Evolutionary conservation across 2,797 vertebrate genomes (phyloP).

Genomic region (Phrynocephalus forsythii): DNA sequence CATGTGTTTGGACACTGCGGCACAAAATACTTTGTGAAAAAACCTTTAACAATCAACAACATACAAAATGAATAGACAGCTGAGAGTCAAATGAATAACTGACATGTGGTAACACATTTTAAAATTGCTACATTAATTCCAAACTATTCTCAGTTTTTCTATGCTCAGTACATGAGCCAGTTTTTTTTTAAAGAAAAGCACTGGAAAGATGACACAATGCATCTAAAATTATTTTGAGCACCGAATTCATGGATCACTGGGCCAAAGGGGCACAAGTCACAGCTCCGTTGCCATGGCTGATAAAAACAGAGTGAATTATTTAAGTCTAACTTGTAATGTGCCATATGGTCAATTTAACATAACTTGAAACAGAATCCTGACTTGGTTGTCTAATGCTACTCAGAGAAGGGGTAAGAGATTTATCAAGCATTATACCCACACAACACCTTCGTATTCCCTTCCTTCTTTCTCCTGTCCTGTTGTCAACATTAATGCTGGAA

Average conservation of each 20-base stretch:
- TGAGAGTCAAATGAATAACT: neutral
- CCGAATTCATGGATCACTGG: neutral
- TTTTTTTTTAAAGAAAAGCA: neutral
- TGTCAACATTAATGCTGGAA: constrained; percentile 32
- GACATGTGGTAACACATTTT: neutral
- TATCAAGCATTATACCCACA: constrained; percentile 1
- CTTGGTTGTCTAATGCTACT: neutral
- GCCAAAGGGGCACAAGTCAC: neutral
- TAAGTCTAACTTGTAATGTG: neutral
- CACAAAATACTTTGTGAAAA: neutral
- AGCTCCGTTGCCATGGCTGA: neutral
- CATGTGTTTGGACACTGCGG: neutral
- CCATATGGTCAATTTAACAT: constrained; percentile 2
- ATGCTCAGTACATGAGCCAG: neutral
- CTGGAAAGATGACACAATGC: constrained; percentile 5
- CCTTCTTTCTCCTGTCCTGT: constrained; percentile 30
- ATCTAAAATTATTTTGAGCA: constrained; percentile 5
- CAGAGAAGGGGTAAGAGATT: constrained; percentile 17
- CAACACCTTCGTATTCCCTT: constrained; percentile 17
- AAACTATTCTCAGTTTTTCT: neutral
- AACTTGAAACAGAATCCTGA: constrained; percentile 40
- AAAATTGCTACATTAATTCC: neutral
- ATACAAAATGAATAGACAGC: neutral
- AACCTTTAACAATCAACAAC: neutral
- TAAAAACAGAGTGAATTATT: constrained; percentile 10